Percentiles rank a stretch among this genome's conserved stretches.
These are phyloP conservation scores for Hydractinia symbiolongicarpus DNA, from an alignment of 30 jellyfish, hydroid and myxozoan species.

Conservation along the genomic window DNA sequence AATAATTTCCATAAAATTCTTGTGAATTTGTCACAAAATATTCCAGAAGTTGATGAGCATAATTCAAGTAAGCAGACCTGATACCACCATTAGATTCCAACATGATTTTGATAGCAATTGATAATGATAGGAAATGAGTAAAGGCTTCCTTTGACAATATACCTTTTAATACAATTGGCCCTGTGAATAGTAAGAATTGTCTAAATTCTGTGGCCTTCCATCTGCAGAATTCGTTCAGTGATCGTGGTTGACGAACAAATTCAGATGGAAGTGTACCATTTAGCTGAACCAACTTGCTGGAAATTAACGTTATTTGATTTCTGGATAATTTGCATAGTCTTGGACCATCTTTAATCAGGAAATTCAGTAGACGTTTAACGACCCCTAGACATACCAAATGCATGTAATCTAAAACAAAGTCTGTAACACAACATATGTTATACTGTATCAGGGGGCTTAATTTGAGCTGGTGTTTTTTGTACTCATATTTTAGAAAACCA, in stretches of 20 bases:
- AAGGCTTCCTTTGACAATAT: slow-evolving; percentile 8
- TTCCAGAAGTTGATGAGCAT: slow-evolving; percentile 34
- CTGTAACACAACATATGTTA: slow-evolving; percentile 17
- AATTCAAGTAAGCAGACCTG: slow-evolving; percentile 23
- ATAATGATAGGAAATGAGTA: slow-evolving; percentile 30
- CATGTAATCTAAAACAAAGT: slow-evolving; percentile 21
- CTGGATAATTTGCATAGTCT: slow-evolving; percentile 14
- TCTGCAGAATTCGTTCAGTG: slow-evolving; percentile 18
- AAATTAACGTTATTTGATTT: slow-evolving; percentile 20
- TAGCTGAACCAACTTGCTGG: slow-evolving; percentile 7
- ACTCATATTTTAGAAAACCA: slow-evolving; percentile 19
- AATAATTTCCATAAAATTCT: slow-evolving; percentile 37
- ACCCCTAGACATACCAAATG: slow-evolving; percentile 47
- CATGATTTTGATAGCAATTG: slow-evolving; percentile 33
- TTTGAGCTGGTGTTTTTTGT: slow-evolving; percentile 24
- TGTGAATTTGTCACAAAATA: slow-evolving; percentile 35
- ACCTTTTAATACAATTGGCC: slow-evolving; percentile 25
- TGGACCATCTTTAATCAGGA: slow-evolving; percentile 34
- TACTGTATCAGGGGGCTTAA: slow-evolving; percentile 1
- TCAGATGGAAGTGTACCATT: slow-evolving; percentile 34
- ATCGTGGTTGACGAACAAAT: slow-evolving; percentile 41
- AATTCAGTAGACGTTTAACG: slow-evolving; percentile 8
- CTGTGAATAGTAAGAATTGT: slow-evolving; percentile 40
- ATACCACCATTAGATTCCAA: slow-evolving; percentile 14
- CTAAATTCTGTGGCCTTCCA: slow-evolving; percentile 52